These are phyloP conservation scores for Marcusenius ussheri DNA, from an alignment of 2,113 vertebrate genomes.

Conservation along the genomic window DNA sequence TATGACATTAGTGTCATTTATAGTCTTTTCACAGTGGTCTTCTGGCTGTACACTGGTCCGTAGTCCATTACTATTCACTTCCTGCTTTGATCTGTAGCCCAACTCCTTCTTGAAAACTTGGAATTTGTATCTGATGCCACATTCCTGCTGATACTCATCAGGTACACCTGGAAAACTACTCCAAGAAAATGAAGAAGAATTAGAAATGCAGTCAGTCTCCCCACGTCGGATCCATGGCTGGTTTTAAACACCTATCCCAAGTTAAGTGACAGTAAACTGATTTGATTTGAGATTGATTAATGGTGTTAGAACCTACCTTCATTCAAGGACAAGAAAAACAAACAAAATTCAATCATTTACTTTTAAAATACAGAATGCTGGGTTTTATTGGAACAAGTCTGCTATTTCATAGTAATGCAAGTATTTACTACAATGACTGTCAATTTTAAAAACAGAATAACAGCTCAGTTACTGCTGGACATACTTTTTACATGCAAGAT, in stretches of 20 bases:
- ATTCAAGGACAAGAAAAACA: neutral
- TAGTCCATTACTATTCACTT: neutral
- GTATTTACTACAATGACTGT: neutral
- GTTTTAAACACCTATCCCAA: neutral
- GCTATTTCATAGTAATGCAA: neutral
- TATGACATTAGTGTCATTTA: neutral
- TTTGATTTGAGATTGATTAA: neutral
- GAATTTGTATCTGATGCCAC: constrained; percentile 59
- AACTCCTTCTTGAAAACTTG: constrained; percentile 59
- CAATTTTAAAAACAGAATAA: neutral
- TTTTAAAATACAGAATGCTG: neutral
- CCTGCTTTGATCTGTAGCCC: neutral
- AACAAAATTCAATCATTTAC: neutral
- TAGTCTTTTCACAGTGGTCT: neutral
- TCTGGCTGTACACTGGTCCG: neutral
- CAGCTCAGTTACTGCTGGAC: neutral
- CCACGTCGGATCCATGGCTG: neutral
- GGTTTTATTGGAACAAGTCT: neutral
- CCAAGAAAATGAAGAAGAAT: constrained; percentile 14
- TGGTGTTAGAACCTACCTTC: neutral
- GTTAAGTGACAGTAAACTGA: neutral
- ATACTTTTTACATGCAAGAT: neutral
- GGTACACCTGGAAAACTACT: constrained; percentile 60
- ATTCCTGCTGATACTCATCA: constrained; percentile 62
- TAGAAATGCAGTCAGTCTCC: neutral